Evolutionary conservation across 92 coral and sea anemone genomes (phyloP).

Genomic region (Epizoanthus fatuus): DNA sequence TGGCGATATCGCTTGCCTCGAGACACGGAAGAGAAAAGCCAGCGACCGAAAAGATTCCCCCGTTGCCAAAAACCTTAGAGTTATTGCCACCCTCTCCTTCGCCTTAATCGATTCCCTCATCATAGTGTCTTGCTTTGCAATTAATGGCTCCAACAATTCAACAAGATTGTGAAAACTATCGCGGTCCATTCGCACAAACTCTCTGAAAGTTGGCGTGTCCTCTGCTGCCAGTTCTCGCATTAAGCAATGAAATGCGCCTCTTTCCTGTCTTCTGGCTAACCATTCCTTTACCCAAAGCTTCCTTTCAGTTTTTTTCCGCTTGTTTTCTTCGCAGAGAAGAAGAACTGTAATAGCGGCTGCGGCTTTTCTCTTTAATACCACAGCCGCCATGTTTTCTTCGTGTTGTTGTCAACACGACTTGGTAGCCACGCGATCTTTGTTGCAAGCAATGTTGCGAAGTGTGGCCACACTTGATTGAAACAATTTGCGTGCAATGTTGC

Average conservation of each 20-base stretch:
- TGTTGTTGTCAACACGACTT: too few species aligned
- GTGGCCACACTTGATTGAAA: too few species aligned
- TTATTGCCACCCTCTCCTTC: too few species aligned
- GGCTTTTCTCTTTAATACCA: too few species aligned
- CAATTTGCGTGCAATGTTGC: too few species aligned
- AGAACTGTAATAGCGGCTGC: not conserved
- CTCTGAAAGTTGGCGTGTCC: constrained; percentile 7
- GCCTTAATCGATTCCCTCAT: too few species aligned
- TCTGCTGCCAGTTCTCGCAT: not conserved
- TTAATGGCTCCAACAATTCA: not conserved
- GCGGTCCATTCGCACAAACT: not conserved
- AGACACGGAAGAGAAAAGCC: constrained; percentile 38
- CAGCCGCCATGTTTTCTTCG: too few species aligned
- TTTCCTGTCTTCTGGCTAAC: too few species aligned
- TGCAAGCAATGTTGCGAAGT: too few species aligned
- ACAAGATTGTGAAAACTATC: not conserved
- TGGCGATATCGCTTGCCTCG: constrained; percentile 34
- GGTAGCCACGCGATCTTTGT: too few species aligned
- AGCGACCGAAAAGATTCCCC: constrained; percentile 34
- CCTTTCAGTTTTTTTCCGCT: not conserved
- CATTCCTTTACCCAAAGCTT: too few species aligned
- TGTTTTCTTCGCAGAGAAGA: not conserved
- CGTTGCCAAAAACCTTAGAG: too few species aligned
- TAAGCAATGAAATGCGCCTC: not conserved
- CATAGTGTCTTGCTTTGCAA: not conserved